A percentile compares a stretch with the other conserved stretches of the same genome.
Conservation (phyloP, 1,140 invertebrate genomes). For the Phymastichus coffea region DNA sequence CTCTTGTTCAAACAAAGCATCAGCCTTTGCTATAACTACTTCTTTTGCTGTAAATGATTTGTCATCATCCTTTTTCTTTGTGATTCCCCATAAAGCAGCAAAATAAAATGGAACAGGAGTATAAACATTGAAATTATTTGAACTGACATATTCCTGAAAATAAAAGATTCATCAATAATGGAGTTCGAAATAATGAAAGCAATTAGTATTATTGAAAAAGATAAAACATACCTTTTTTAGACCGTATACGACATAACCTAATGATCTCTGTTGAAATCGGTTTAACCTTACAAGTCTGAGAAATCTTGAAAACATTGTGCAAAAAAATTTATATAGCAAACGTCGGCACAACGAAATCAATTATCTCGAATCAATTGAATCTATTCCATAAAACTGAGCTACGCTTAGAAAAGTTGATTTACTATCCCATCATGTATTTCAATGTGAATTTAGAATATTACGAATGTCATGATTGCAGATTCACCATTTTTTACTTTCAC, state of each 20-base stretch:
- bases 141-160: slow-evolving; percentile 1
- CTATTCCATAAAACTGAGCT: too few species aligned
- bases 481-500: background rate
- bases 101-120: slow-evolving; percentile 17
- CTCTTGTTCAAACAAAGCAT: slow-evolving; percentile 48
- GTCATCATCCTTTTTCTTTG: slow-evolving; percentile 26
- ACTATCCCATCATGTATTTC: too few species aligned
- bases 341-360: too few species aligned
- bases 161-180: slow-evolving; percentile 1
- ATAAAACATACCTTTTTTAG: slow-evolving; percentile 7
- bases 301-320: slow-evolving; percentile 17
- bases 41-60: slow-evolving; percentile 41
- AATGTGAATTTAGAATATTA: background rate
- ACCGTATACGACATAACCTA: slow-evolving; percentile 2
- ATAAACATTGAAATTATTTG: background rate
- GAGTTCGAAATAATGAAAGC: background rate
- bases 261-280: slow-evolving; percentile 9
- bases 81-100: slow-evolving; percentile 35
- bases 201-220: background rate
- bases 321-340: too few species aligned
- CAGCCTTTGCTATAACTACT: slow-evolving; percentile 46
- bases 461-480: background rate
- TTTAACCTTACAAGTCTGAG: background rate
- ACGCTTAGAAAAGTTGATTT: too few species aligned
- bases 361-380: too few species aligned